Percentiles rank a stretch among this genome's conserved stretches.
These are phyloP conservation scores for Apus apus DNA, from an alignment of 2,113 vertebrate genomes.

Conservation along the genomic window DNA sequence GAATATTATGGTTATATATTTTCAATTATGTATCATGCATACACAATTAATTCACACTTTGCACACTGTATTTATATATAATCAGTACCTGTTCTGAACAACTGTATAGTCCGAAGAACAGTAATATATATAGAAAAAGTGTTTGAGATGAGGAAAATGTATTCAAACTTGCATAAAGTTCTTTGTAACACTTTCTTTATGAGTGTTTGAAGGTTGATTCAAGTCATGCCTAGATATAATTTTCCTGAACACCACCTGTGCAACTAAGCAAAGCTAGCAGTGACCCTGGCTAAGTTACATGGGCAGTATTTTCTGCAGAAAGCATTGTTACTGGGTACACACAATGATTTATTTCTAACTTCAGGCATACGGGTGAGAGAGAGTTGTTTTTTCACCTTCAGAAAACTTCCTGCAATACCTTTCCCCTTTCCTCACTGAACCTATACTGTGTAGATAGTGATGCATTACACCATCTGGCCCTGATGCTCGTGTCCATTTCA, in stretches of 20 bases:
- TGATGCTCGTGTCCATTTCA: not conserved
- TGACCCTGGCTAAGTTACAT: not conserved
- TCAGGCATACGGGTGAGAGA: not conserved
- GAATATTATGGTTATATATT: not conserved
- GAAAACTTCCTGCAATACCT: conserved; percentile 1
- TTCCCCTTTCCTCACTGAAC: not conserved
- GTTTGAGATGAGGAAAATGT: not conserved
- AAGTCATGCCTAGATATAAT: not conserved
- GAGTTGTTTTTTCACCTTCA: conserved; percentile 45
- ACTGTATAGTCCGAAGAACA: not conserved
- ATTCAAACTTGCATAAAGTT: not conserved
- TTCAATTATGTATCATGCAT: not conserved
- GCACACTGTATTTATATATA: not conserved
- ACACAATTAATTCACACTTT: not conserved
- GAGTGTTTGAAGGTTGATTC: not conserved
- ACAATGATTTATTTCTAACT: conserved; percentile 37
- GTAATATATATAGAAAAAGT: not conserved
- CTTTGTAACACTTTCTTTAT: not conserved
- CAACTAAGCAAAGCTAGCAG: not conserved
- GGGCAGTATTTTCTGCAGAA: not conserved
- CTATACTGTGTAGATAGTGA: not conserved
- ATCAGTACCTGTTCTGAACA: not conserved
- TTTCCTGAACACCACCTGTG: not conserved
- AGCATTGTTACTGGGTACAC: not conserved
- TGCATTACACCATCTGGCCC: not conserved